These are phyloP conservation scores for Homarus americanus DNA, from an alignment of 1,140 invertebrate genomes.

Conservation along the genomic window DNA sequence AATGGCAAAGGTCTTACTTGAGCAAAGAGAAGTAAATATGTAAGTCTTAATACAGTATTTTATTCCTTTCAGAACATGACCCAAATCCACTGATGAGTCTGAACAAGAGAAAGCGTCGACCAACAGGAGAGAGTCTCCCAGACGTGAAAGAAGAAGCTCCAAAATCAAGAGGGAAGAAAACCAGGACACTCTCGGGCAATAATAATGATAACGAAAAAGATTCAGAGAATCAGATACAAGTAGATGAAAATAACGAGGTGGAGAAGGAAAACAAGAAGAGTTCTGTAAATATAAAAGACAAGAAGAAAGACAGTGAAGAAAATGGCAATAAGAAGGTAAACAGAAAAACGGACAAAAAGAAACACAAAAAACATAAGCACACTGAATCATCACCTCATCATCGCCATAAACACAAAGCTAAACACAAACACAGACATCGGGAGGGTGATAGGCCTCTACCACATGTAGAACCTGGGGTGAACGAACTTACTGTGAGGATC, in stretches of 20 bases:
- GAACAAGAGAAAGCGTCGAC: slow-evolving; percentile 85
- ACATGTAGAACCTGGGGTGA: slow-evolving; percentile 69
- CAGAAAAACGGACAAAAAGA: not conserved
- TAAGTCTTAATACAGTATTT: no score
- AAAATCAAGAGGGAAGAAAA: slow-evolving; percentile 48
- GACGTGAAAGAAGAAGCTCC: slow-evolving; percentile 38
- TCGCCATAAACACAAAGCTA: slow-evolving; percentile 86
- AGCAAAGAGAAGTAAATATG: no score
- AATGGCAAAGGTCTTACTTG: no score
- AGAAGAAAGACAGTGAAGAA: slow-evolving; percentile 83
- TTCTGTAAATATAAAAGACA: slow-evolving; percentile 75
- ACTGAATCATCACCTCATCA: slow-evolving; percentile 77
- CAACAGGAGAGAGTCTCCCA: slow-evolving; percentile 77
- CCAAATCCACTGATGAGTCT: slow-evolving; percentile 87
- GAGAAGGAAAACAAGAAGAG: slow-evolving; percentile 74
- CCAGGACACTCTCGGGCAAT: slow-evolving; percentile 22
- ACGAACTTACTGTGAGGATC: slow-evolving; percentile 68
- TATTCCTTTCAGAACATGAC: slow-evolving; percentile 84
- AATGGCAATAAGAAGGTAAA: slow-evolving; percentile 22
- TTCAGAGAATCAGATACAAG: slow-evolving; percentile 1
- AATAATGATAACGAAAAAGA: slow-evolving; percentile 31
- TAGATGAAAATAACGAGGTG: slow-evolving; percentile 69
- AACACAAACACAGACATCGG: slow-evolving; percentile 75
- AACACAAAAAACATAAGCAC: slow-evolving; percentile 68
- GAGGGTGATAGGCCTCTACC: slow-evolving; percentile 43